Evolutionary conservation across 2,888 invertebrate genomes (phyloP).

Genomic region (Drosophila subquinaria): DNA sequence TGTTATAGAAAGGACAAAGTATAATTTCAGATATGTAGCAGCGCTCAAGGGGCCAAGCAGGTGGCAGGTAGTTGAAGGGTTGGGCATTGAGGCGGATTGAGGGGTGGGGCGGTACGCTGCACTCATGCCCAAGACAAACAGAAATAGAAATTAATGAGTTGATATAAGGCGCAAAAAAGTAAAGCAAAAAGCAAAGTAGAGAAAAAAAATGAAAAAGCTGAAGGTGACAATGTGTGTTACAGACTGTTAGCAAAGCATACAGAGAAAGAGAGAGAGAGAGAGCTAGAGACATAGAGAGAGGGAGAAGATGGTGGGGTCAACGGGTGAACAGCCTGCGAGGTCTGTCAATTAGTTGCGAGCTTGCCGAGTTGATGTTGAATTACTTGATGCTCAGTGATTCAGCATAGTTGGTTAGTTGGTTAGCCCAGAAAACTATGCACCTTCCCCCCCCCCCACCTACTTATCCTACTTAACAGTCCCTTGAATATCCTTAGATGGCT

Average conservation of each 20-base stretch:
- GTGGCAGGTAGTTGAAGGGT: slow-evolving; percentile 3
- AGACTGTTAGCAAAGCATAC: slow-evolving; percentile 6
- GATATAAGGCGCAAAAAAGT: slow-evolving; percentile 62
- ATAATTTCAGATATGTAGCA: slow-evolving; percentile 77
- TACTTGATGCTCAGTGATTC: slow-evolving; percentile 36
- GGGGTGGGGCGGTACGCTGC: slow-evolving; percentile 48
- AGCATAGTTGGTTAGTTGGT: slow-evolving; percentile 17
- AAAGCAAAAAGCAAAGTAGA: slow-evolving; percentile 1
- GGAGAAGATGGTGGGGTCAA: neutral
- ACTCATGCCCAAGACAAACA: slow-evolving; percentile 70
- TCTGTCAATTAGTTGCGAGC: slow-evolving; percentile 49
- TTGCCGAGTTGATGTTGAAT: slow-evolving; percentile 9
- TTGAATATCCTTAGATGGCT: neutral
- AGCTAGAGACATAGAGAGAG: neutral
- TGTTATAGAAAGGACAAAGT: slow-evolving; percentile 82
- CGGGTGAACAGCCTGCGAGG: slow-evolving; percentile 22
- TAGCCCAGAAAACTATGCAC: slow-evolving; percentile 33
- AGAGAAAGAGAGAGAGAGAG: neutral
- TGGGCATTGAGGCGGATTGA: neutral
- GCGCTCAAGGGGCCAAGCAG: slow-evolving; percentile 43
- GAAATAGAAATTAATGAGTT: slow-evolving; percentile 79
- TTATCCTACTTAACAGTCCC: neutral
- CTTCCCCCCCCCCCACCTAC: too few relatives aligned
- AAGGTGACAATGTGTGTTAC: slow-evolving; percentile 45
- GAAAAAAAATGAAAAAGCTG: slow-evolving; percentile 19